phyloP scores from a whole-genome alignment of 2,113 vertebrate species.

The Elephantulus edwardii region DNA sequence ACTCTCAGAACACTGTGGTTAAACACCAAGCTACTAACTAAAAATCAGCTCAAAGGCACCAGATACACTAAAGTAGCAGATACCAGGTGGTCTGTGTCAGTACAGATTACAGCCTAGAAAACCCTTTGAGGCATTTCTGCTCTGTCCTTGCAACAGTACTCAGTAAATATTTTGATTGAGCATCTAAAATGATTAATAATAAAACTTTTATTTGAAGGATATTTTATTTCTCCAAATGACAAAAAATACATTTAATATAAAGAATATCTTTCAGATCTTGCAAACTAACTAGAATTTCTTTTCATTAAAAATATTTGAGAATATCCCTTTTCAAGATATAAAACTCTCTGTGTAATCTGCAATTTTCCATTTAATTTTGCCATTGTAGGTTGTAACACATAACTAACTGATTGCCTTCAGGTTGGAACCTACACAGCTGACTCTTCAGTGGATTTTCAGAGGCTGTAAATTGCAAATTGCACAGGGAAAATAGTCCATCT shows the following conservation, averaged over 20 bases:
- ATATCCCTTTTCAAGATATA: neutral
- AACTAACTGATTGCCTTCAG: no score
- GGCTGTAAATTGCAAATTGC: no score
- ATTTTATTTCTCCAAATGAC: neutral
- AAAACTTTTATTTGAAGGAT: conserved; percentile 12
- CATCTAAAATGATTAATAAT: conserved; percentile 37
- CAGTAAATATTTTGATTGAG: conserved; percentile 36
- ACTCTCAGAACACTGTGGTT: neutral
- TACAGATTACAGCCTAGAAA: neutral
- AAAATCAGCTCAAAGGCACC: neutral
- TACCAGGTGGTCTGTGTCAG: neutral
- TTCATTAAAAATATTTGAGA: conserved; percentile 39
- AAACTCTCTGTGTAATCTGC: conserved; percentile 4
- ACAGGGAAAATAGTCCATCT: no score
- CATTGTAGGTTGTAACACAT: no score
- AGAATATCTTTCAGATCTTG: neutral
- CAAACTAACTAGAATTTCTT: conserved; percentile 8
- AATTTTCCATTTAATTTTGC: conserved; percentile 40
- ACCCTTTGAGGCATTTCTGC: neutral
- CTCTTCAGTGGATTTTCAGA: no score
- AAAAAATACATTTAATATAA: neutral
- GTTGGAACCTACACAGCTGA: no score
- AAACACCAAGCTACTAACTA: neutral
- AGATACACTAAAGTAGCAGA: neutral
- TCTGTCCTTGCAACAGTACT: neutral